Conservation (phyloP, 2,113 vertebrate species). For the Rallus limicola region DNA sequence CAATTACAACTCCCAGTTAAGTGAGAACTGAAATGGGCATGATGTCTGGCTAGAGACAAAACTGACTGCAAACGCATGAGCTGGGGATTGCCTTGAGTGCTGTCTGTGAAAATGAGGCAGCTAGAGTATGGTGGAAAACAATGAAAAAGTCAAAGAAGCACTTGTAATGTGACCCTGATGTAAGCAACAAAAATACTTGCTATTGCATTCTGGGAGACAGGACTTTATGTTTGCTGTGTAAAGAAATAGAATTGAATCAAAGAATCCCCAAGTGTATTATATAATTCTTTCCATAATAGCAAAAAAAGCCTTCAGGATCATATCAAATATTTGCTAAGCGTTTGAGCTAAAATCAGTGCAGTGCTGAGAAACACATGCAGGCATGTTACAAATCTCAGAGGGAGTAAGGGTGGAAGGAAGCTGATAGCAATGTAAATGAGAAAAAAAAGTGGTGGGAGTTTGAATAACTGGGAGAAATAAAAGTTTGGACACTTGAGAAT, state of each 20-base stretch:
- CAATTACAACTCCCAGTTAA: not conserved
- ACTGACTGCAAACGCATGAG: not conserved
- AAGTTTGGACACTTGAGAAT: not conserved
- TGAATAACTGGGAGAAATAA: not conserved
- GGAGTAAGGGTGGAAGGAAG: not conserved
- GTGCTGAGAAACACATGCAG: not conserved
- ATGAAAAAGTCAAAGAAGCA: constrained; percentile 26
- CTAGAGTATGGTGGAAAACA: not conserved
- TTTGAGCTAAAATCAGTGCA: not conserved
- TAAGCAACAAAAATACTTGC: not conserved
- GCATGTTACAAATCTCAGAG: not conserved
- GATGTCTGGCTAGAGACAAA: constrained; percentile 17
- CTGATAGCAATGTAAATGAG: not conserved
- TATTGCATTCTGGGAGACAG: not conserved
- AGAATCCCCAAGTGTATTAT: not conserved
- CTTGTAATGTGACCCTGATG: not conserved
- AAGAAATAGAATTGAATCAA: not conserved
- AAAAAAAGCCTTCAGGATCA: not conserved
- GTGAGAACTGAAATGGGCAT: not conserved
- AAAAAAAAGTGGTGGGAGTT: not conserved
- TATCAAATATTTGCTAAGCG: not conserved
- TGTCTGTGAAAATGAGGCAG: not conserved
- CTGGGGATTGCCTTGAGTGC: constrained; percentile 6
- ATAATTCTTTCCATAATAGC: not conserved
- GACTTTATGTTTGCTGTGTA: not conserved